A percentile compares a stretch with the other conserved stretches of the same genome.
phyloP scores from a whole-genome alignment of 2,797 vertebrate species.

The Diplodus sargus region DNA sequence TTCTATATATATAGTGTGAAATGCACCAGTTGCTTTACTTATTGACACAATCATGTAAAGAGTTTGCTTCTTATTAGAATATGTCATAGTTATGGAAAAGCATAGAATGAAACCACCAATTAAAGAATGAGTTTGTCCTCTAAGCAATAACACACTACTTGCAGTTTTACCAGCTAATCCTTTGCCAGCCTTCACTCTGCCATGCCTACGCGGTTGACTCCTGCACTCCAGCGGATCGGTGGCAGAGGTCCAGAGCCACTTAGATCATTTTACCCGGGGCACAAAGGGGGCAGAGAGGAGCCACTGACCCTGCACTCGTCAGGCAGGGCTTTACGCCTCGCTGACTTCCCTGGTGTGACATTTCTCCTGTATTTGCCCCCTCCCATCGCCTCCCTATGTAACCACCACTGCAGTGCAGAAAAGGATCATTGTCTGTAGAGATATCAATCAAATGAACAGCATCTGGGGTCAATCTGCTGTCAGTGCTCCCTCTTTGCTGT shows the following conservation, averaged over 20 bases:
- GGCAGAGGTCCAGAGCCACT: slow-evolving; percentile 88
- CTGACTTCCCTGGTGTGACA: slow-evolving; percentile 86
- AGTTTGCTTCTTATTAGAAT: slow-evolving; percentile 14
- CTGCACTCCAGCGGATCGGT: slow-evolving; percentile 79
- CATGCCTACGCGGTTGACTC: slow-evolving; percentile 77
- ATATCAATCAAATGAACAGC: slow-evolving; percentile 88
- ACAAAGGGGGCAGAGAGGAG: slow-evolving; percentile 83
- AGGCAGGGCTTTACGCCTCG: slow-evolving; percentile 83
- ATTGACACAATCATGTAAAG: slow-evolving; percentile 14
- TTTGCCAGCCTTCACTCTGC: slow-evolving; percentile 65
- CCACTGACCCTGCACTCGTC: slow-evolving; percentile 80
- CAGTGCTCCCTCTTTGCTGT: slow-evolving; percentile 73
- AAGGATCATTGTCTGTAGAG: slow-evolving; percentile 84
- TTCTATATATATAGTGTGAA: slow-evolving; percentile 35
- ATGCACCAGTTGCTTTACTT: slow-evolving; percentile 22
- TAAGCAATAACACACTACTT: slow-evolving; percentile 54
- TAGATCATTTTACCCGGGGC: slow-evolving; percentile 90
- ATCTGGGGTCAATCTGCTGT: slow-evolving; percentile 86
- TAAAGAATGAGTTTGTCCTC: slow-evolving; percentile 41
- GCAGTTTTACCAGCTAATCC: slow-evolving; percentile 69
- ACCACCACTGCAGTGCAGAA: slow-evolving; percentile 79
- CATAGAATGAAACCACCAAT: slow-evolving; percentile 32
- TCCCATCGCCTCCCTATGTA: slow-evolving; percentile 71
- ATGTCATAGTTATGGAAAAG: slow-evolving; percentile 21
- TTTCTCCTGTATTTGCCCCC: slow-evolving; percentile 82